Percentiles rank a stretch among this genome's conserved stretches.
Evolutionary conservation across 2,888 invertebrate genomes (phyloP).

Genomic region (Diaperis boleti): DNA sequence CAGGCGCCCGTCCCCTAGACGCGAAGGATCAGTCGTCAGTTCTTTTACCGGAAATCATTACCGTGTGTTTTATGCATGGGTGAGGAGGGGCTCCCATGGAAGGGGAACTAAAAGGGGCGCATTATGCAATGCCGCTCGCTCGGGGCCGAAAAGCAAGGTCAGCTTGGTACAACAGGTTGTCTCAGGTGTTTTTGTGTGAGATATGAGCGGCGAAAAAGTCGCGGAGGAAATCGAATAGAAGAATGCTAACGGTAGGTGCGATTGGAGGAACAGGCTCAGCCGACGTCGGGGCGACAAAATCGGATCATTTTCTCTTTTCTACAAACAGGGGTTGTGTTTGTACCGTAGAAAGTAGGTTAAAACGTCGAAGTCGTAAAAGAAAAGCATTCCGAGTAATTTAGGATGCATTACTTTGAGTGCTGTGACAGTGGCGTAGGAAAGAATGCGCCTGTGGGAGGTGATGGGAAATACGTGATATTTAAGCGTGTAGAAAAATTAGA

Average conservation of each 20-base stretch:
- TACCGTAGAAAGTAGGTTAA: constrained; percentile 31
- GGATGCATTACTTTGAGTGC: constrained; percentile 6
- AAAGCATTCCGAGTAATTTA: constrained; percentile 27
- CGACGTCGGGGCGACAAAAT: background rate
- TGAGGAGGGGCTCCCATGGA: constrained; percentile 48
- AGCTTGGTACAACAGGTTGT: constrained; percentile 46
- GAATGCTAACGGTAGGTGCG: constrained; percentile 15
- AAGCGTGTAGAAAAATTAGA: background rate
- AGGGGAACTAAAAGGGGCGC: constrained; percentile 50
- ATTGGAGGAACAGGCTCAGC: constrained; percentile 7
- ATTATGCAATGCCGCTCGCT: constrained; percentile 51
- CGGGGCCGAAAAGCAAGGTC: constrained; percentile 52
- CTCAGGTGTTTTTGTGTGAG: constrained; percentile 42
- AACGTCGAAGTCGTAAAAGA: constrained; percentile 15
- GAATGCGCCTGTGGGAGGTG: constrained; percentile 12
- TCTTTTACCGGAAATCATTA: constrained; percentile 55
- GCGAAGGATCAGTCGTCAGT: constrained; percentile 46
- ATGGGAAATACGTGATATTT: background rate
- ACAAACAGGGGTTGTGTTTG: constrained; percentile 22
- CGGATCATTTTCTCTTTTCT: constrained; percentile 18
- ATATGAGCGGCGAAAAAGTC: constrained; percentile 20
- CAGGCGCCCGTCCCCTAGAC: background rate
- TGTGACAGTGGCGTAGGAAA: constrained; percentile 18
- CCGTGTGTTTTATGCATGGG: constrained; percentile 52
- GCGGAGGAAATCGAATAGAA: constrained; percentile 9